phyloP scores from a whole-genome alignment of 2,113 vertebrate species.

The Stomatorhinus ivindoensis region DNA sequence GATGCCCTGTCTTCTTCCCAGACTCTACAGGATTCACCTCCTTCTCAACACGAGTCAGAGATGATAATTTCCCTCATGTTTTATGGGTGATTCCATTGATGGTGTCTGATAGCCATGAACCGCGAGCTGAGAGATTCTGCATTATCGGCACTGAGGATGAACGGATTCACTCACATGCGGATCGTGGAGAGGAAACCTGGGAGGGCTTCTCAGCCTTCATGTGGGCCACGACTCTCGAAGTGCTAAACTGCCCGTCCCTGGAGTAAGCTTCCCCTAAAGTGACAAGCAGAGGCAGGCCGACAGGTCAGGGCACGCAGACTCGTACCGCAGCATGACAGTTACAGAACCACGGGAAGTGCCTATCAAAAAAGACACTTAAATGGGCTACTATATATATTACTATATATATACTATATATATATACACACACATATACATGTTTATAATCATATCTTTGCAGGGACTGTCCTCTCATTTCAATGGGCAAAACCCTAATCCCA shows the following conservation, averaged over 20 bases:
- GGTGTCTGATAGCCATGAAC: background rate
- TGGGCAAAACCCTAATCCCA: background rate
- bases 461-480: background rate
- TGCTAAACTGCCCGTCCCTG: background rate
- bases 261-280: background rate
- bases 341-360: background rate
- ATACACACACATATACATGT: background rate
- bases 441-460: background rate
- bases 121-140: background rate
- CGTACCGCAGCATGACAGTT: background rate
- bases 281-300: background rate
- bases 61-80: background rate
- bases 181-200: too few relatives aligned
- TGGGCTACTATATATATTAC: background rate
- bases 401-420: too few relatives aligned
- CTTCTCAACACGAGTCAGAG: background rate
- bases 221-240: background rate
- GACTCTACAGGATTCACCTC: background rate
- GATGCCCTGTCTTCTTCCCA: background rate
- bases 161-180: background rate
- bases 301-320: background rate
- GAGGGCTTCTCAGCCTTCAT: background rate
- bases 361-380: background rate
- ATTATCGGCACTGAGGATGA: background rate
- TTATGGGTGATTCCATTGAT: background rate